Base-by-base conservation (phyloP, 2,888 invertebrate genomes). In the Chromoteleia sp. region DNA sequence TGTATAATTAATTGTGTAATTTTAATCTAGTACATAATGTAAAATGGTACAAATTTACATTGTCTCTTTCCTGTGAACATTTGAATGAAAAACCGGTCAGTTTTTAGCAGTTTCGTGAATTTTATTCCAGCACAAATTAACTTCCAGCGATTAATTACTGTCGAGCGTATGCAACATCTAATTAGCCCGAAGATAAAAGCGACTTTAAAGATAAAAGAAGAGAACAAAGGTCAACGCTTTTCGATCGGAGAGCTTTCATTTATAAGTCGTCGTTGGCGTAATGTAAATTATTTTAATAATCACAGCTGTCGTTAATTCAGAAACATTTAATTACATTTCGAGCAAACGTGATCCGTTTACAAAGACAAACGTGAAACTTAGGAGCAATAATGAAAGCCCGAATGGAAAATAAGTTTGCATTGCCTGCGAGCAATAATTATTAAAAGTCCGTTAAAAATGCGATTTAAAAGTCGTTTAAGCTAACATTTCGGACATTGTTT, bases 271-370 rank as follows among this genome's bases (percentile, higher is more conserved):
- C 48, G n/a, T 25, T 17, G 45, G 19, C 19, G 41, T 7, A 15
- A 41, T 12, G 10, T 12, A 54, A 54, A 33, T 54, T 30, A 33
- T 54, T 54, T 54, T 54, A 30, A 54, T 54, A 54, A 54, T 33
- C 17, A 33, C 12, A 33, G 10, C 30, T 15, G 8, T 54, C 14
- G 33, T 15, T 56, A 39, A 56, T 56, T 56, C 36, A 33, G 39
- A 56, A 36, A 56, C 56, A 39, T 56, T 56, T 56, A 56, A 56
- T 56, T 39, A 56, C 56, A 56, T 30, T 15, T 15, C 10, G 17
- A 25, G 29, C 61, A 45, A 48, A 63, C 48, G 48, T 50, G 63
- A 63, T 33, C 50, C 30, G 61, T 41, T 61, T 61, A 25, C 43
- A 45, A 43, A 30, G 61, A 30, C 15, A 61, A 29, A 30, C 39